phyloP scores from a whole-genome alignment of 2,888 invertebrate species.

The Caenorhabditis drosophilae region DNA sequence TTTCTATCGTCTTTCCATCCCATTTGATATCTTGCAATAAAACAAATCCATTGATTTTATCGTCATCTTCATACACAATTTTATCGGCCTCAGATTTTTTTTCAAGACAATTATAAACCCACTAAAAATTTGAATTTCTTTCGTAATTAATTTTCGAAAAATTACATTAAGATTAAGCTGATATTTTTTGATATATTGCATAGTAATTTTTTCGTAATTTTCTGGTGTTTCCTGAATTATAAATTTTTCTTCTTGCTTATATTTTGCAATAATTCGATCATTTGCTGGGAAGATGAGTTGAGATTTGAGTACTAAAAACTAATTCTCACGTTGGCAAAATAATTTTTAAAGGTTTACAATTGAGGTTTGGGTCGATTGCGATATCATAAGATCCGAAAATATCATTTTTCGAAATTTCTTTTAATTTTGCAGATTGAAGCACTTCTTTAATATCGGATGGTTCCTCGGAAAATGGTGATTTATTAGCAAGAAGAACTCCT shows the following conservation, averaged over 20 bases:
- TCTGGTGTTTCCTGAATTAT: constrained; percentile 84
- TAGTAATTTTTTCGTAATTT: constrained; percentile 80
- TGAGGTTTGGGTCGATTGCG: constrained; percentile 34
- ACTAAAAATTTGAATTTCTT: constrained; percentile 75
- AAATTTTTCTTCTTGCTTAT: constrained; percentile 78
- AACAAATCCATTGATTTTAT: constrained; percentile 83
- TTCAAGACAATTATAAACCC: constrained; percentile 94
- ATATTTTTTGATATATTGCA: constrained; percentile 78
- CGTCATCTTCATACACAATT: constrained; percentile 82
- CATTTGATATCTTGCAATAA: constrained; percentile 93
- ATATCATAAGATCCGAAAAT: constrained; percentile 3
- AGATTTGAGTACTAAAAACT: constrained; percentile 79
- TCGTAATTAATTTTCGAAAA: neutral
- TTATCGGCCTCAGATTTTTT: constrained; percentile 88
- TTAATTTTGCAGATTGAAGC: neutral
- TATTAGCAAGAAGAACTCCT: neutral
- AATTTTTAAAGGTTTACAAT: constrained; percentile 33
- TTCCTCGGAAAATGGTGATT: neutral
- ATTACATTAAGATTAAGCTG: constrained; percentile 67
- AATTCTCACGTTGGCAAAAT: neutral
- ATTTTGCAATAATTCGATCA: constrained; percentile 88
- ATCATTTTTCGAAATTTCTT: constrained; percentile 1
- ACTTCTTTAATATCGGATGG: neutral
- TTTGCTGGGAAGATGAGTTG: constrained; percentile 92
- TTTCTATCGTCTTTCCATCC: constrained; percentile 81